Base-by-base conservation (phyloP, 2,113 vertebrate genomes). In the Thinocorus orbignyianus region DNA sequence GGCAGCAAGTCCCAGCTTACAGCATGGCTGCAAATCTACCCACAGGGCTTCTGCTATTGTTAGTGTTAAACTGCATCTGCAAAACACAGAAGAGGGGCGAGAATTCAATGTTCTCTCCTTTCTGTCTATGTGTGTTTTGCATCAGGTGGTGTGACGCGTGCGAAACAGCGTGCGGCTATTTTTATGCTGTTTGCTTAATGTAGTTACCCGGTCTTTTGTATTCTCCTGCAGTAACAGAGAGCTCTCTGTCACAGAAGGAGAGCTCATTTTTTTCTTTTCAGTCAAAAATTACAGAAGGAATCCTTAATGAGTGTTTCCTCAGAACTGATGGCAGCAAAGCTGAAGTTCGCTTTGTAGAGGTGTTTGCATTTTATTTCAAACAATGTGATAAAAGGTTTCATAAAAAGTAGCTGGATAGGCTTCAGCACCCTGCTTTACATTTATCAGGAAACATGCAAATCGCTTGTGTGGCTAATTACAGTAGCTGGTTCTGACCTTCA, bases 261-360 rank as follows among this genome's bases (percentile, higher is more conserved):
- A 89, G 33, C 70, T 87, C 52, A 5, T 86, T 84, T 81, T 81
- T 81, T 78, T 49, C 65, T 68, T 84, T 80, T 81, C 85, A 74
- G 68, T 48, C 51, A 92, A 82, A 96, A 94, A 90, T 88, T 65
- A 90, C 60, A 78, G 74, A 93, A 82, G 58, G 66, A 94, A 92
- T 92, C 49, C 46, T 83, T 92, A 90, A 81, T n/a, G 48, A 88
- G 31, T 2, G 7, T n/a, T 93, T 81, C 70, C 68, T 93, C 82
- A 90, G 82, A 83, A 81, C n/a, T 60, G 60, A 58, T n/a, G 42
- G 65, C 65, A 60, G 42, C 31, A 74, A 79, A 90, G 68, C 51
- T 70, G 35, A 73, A 54, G 46, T 48, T 81, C 1, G 2, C 39
- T 88, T 92, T 74, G 70, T 17, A 81, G 51, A 68, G 51, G 18